Evolutionary conservation across 2,113 vertebrate species (phyloP).

Genomic region (Atherinomorus stipes): DNA sequence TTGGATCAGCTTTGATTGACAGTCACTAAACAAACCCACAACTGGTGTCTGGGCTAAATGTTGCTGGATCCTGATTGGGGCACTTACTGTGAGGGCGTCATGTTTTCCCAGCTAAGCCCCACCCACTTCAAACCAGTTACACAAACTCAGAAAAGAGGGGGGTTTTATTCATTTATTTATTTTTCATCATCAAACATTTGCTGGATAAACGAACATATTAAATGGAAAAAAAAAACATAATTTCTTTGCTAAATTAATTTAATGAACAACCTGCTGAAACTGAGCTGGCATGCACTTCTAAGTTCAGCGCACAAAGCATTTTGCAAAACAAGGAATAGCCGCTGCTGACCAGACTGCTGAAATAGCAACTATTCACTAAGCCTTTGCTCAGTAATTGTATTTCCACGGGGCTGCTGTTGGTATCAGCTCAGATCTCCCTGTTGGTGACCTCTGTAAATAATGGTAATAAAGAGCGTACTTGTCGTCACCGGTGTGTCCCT

Average conservation of each 20-base stretch:
- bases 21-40: neutral
- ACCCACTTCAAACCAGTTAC: neutral
- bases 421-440: constrained; percentile 82
- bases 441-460: constrained; percentile 79
- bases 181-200: neutral
- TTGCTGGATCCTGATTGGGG: constrained; percentile 8
- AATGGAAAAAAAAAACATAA: neutral
- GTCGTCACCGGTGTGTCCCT: constrained; percentile 56
- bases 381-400: constrained; percentile 83
- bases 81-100: neutral
- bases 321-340: constrained; percentile 57
- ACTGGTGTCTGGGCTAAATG: neutral
- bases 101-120: neutral
- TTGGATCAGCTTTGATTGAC: neutral
- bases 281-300: constrained; percentile 47
- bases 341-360: constrained; percentile 73
- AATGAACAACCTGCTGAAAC: constrained; percentile 43
- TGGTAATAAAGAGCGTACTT: constrained; percentile 68
- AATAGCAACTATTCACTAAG: constrained; percentile 77
- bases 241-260: neutral
- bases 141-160: neutral
- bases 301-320: constrained; percentile 74
- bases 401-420: constrained; percentile 77
- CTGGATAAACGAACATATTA: no score
- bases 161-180: no score